Percentiles rank a stretch among this genome's conserved stretches.
These are phyloP conservation scores for Torymus auratus DNA, from an alignment of 2,888 invertebrate genomes.

Conservation along the genomic window DNA sequence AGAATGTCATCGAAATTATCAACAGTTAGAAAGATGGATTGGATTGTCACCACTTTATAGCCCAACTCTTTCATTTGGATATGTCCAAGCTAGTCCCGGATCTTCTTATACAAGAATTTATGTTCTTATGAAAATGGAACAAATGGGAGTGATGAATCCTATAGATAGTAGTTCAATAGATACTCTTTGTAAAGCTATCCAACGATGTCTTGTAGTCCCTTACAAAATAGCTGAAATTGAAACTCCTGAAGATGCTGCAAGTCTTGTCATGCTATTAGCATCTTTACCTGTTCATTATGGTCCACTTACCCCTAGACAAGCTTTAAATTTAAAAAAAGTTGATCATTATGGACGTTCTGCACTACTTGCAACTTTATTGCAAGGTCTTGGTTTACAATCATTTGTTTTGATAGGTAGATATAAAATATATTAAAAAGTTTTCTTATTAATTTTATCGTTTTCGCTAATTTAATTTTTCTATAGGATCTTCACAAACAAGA, in stretches of 20 bases:
- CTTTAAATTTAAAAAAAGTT: conserved; percentile 72
- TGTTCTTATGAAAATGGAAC: conserved; percentile 72
- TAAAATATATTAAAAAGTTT: not conserved
- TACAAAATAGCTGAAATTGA: conserved; percentile 70
- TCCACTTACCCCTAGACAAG: conserved; percentile 72
- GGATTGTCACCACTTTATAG: conserved; percentile 70
- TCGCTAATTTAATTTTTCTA: conserved; percentile 2
- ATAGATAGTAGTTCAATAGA: conserved; percentile 66
- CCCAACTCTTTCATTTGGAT: conserved; percentile 71
- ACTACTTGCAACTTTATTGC: conserved; percentile 69
- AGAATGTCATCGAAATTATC: conserved; percentile 70
- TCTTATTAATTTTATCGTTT: too few relatives aligned
- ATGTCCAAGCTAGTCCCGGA: conserved; percentile 72
- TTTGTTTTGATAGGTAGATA: conserved; percentile 70
- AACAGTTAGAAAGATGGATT: conserved; percentile 74
- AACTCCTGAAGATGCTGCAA: conserved; percentile 68
- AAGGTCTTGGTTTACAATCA: conserved; percentile 69
- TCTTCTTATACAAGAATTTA: conserved; percentile 72
- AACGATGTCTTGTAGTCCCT: conserved; percentile 69
- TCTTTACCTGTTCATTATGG: conserved; percentile 71
- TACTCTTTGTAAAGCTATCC: conserved; percentile 69
- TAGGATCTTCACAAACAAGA: conserved; percentile 72
- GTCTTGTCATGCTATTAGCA: conserved; percentile 69
- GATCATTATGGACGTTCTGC: conserved; percentile 74
- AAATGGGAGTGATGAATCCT: conserved; percentile 63